Base-by-base conservation (phyloP, 2,888 invertebrate species). In the Timema cristinae region DNA sequence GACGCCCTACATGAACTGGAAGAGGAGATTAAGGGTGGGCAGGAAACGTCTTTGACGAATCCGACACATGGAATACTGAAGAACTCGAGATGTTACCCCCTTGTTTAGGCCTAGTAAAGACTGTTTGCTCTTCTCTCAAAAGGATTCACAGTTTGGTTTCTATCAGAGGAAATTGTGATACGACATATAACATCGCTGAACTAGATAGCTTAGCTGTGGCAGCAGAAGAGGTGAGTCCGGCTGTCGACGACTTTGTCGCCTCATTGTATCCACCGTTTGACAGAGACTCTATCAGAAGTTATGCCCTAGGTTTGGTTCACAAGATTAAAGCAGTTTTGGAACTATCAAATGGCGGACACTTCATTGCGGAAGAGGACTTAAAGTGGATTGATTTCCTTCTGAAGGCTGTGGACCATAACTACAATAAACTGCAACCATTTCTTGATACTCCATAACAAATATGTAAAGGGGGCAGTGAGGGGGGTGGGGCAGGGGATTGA, bases 1-100 rank as follows among this genome's bases (percentile, higher is more conserved):
- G 76, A 76, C 69, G 76, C 76, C 15, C 50, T 76, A n/a, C 74
- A 74, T 52, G 76, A 76, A 71, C 75, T 76, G 32, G 75, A 76
- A 71, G 76, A 76, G 54, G 76, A 74, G 72, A 61, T 72, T 51
- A 32, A 32, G 32, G 32, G 32, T 32, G 32, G 32, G 32, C 32
- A 32, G 52, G 32, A 16, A 54, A 59, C 16, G 4, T 32, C 51
- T 67, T 71, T 15, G 74, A 74, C 59, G 71, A 73, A 13, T 67
- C 70, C 7, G 70, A 52, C 16, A 67, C 68, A 5, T 76, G 76
- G 76, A 75, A 48, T 50, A 72, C 72, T 54, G 66, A 72, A 67
- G 76, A 76, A 48, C 59, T 71, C 54, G 76, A 73, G 47, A 68
- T 76, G 56, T 59, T 75, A 8, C 68, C 68, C 15, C 73, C 75